A percentile compares a stretch with the other conserved stretches of the same genome.
phyloP scores from a whole-genome alignment of 2,113 vertebrate genomes.

The Tinamus guttatus region DNA sequence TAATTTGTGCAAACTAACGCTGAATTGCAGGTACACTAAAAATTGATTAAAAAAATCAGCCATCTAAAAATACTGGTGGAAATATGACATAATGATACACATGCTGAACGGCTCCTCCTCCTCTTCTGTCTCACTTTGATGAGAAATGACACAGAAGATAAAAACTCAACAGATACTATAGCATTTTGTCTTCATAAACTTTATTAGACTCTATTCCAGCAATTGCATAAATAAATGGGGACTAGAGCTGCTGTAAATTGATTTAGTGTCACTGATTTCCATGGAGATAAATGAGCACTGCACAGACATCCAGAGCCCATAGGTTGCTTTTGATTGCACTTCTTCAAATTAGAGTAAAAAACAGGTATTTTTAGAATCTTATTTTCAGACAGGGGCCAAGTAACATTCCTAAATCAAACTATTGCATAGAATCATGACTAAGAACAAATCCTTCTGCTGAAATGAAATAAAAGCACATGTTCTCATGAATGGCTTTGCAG shows the following conservation, averaged over 20 bases:
- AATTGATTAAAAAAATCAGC: not conserved
- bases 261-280: not conserved
- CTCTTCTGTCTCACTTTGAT: not conserved
- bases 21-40: not conserved
- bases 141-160: not conserved
- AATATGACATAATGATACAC: not conserved
- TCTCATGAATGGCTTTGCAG: not conserved
- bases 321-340: not conserved
- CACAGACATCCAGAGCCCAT: not conserved
- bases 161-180: not conserved
- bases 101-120: not conserved
- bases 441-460: not conserved
- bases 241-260: not conserved
- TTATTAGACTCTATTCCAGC: not conserved
- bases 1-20: not conserved
- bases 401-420: conserved; percentile 35
- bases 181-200: not conserved
- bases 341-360: not conserved
- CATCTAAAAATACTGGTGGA: not conserved
- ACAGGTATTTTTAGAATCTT: not conserved
- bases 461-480: not conserved
- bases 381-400: not conserved
- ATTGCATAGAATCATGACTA: not conserved
- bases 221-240: not conserved
- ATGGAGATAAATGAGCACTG: not conserved